Evolutionary conservation across 2,888 invertebrate species (phyloP).

Genomic region (Ganaspis brasiliensis): DNA sequence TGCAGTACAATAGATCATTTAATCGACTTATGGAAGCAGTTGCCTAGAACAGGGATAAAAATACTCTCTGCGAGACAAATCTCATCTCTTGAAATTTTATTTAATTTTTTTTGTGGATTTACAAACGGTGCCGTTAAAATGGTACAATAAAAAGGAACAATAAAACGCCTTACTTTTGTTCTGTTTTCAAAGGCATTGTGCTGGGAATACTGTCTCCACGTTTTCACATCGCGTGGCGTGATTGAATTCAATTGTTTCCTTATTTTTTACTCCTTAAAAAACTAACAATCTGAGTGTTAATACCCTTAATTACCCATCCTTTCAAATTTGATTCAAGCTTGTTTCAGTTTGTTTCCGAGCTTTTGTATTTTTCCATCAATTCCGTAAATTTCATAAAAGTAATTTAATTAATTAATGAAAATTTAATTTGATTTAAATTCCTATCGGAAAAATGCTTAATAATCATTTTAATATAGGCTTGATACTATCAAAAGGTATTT

Average conservation of each 20-base stretch:
- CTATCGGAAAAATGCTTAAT: not conserved
- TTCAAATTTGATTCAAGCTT: not conserved
- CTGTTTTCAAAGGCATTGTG: constrained; percentile 25
- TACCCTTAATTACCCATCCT: constrained; percentile 4
- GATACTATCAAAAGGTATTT: constrained; percentile 21
- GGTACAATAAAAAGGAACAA: constrained; percentile 25
- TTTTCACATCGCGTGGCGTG: constrained; percentile 15
- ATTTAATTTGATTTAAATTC: not conserved
- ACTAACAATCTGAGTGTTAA: constrained; percentile 27
- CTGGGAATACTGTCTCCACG: constrained; percentile 14
- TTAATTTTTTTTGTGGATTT: constrained; percentile 17
- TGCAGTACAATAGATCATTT: not conserved
- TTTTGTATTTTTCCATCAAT: too few relatives aligned
- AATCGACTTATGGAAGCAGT: constrained; percentile 8
- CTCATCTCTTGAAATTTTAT: not conserved
- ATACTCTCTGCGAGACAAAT: constrained; percentile 22
- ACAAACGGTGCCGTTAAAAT: constrained; percentile 26
- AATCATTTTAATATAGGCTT: constrained; percentile 4
- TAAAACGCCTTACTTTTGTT: constrained; percentile 38
- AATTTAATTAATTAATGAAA: too few relatives aligned
- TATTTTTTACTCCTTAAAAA: constrained; percentile 14
- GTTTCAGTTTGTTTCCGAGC: not conserved
- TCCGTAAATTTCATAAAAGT: too few relatives aligned
- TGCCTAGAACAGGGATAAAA: not conserved
- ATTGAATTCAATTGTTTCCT: constrained; percentile 23